Percentiles rank a stretch among this genome's conserved stretches.
These are phyloP conservation scores for Onychostoma macrolepis DNA, from an alignment of 2,113 vertebrate species.

Conservation along the genomic window DNA sequence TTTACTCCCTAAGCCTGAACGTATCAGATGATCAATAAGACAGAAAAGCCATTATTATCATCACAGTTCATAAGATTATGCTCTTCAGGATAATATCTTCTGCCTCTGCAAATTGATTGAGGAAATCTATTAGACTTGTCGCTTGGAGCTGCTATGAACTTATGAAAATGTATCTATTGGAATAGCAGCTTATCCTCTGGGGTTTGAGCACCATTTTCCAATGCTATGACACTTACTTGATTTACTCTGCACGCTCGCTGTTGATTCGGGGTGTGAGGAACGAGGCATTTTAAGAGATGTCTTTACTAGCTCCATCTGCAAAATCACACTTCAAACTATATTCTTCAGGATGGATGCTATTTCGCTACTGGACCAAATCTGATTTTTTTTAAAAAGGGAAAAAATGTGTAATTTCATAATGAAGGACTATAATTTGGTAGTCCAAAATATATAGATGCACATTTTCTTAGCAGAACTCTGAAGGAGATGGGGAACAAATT, in stretches of 20 bases:
- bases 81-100: slow-evolving; percentile 48
- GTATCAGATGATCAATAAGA: slow-evolving; percentile 54
- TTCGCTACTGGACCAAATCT: slow-evolving; percentile 8
- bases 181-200: slow-evolving; percentile 30
- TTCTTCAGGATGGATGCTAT: background rate
- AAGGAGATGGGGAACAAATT: slow-evolving; percentile 21
- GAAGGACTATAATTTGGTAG: slow-evolving; percentile 1
- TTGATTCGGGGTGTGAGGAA: background rate
- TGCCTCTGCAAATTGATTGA: slow-evolving; percentile 55
- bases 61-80: slow-evolving; percentile 47
- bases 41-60: slow-evolving; percentile 53
- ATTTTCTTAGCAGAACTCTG: background rate
- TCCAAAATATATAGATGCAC: background rate
- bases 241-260: background rate
- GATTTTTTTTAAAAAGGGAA: background rate
- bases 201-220: slow-evolving; percentile 33
- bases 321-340: slow-evolving; percentile 4
- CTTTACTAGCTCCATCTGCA: slow-evolving; percentile 9
- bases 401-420: background rate
- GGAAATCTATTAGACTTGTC: slow-evolving; percentile 59
- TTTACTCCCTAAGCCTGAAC: slow-evolving; percentile 39
- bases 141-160: slow-evolving; percentile 53
- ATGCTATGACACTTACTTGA: slow-evolving; percentile 20
- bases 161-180: slow-evolving; percentile 52
- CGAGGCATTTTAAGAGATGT: slow-evolving; percentile 4